Base-by-base conservation (phyloP, 2,797 vertebrate genomes). In the Chrysolophus pictus region DNA sequence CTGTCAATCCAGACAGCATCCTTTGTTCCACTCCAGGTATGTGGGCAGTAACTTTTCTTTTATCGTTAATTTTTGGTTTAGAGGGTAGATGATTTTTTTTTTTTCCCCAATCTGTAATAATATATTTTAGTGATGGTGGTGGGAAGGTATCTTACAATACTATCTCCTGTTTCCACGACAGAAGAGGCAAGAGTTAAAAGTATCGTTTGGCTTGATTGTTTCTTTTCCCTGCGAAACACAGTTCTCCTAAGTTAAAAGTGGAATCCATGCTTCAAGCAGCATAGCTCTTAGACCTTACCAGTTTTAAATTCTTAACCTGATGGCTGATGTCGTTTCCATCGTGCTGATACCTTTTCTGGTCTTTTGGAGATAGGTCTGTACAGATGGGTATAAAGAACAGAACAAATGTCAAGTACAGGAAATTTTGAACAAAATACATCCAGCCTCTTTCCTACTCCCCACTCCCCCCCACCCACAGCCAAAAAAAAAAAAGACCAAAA, bases 1-100 rank as follows among this genome's bases (percentile, higher is more conserved):
- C 99, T 97, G 98, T 99, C 97, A 98, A 99, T 97, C 98, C 99
- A 6, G 98, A 99, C 97, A 98, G 98, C 81, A 97, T 99, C 77
- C 98, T 99, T 94, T 99, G 98, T 70, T 98, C 99, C 73, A 98
- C 98, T 85, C 98, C 99, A 73, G 98, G 99, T 99, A 97, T 1
- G 42, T 60, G 35, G 35, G 60, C 84, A 33, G 14, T 31, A 23
- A 19, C 31, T 71, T 46, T 77, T 39, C 69, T 42, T 33, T 3
- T 24, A 41, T 26, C 24, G 42, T 55, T 64, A 5, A 22, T 65
- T 91, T 75, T 80, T 78, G 37, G 14, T 76, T 76, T 80, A 69
- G 46, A 78, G 21, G n/a, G 39, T 59, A 41, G 29, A 9, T 22
- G 18, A 28, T 41, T 31, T 23, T 19, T 37, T 47, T 16, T 53